These are phyloP conservation scores for Blera fallax DNA, from an alignment of 2,888 invertebrate species.

Conservation along the genomic window DNA sequence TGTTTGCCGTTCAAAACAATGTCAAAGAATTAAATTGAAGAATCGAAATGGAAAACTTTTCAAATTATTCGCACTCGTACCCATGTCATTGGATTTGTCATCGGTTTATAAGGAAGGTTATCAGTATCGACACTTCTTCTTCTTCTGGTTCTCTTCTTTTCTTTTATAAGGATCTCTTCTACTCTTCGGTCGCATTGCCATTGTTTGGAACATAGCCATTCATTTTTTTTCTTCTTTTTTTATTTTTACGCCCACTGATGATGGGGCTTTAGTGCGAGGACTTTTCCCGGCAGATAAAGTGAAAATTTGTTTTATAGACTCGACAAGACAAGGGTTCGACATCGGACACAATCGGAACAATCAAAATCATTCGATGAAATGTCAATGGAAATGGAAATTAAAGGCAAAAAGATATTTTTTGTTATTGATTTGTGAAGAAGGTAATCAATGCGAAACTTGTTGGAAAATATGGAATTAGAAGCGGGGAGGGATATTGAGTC, in stretches of 20 bases:
- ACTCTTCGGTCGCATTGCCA: neutral
- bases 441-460: neutral
- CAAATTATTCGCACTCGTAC: slow-evolving; percentile 24
- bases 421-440: neutral
- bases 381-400: neutral
- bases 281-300: slow-evolving; percentile 6
- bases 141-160: neutral
- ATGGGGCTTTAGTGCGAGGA: neutral
- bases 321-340: slow-evolving; percentile 48
- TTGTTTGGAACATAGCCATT: neutral
- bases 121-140: neutral
- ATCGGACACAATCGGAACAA: slow-evolving; percentile 19
- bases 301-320: slow-evolving; percentile 32
- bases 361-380: slow-evolving; percentile 13
- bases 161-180: neutral
- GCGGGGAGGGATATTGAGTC: neutral
- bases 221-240: neutral
- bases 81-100: slow-evolving; percentile 41
- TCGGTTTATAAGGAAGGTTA: slow-evolving; percentile 8
- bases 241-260: neutral
- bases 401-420: neutral
- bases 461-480: neutral
- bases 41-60: slow-evolving; percentile 47
- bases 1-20: neutral
- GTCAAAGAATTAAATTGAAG: slow-evolving; percentile 8